Evolutionary conservation across 2,797 vertebrate species (phyloP).

Genomic region (Gallinago solitaria): DNA sequence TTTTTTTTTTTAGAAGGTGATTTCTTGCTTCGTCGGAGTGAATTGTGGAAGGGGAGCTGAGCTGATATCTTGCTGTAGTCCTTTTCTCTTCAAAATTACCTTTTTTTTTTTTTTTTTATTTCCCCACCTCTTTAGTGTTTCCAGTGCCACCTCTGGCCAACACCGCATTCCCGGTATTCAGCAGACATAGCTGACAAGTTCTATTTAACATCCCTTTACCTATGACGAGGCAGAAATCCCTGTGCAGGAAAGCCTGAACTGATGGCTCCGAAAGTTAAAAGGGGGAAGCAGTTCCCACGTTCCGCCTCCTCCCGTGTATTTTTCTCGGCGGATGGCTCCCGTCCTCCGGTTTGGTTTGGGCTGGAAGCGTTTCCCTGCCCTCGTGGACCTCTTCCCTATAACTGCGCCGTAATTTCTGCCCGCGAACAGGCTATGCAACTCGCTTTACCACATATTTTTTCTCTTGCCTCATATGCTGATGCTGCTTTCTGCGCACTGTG

Average conservation of each 20-base stretch:
- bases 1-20: no score
- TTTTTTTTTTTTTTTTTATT: no score
- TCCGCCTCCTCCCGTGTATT: background rate
- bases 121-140: background rate
- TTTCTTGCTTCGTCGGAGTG: background rate
- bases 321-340: fast-evolving
- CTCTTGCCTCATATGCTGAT: slow-evolving; percentile 68
- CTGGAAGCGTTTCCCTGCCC: background rate
- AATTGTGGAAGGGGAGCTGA: background rate
- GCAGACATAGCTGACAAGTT: background rate
- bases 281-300: background rate
- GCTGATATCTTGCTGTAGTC: background rate
- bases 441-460: slow-evolving; percentile 65
- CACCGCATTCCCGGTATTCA: background rate
- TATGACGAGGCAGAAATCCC: slow-evolving; percentile 41
- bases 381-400: slow-evolving; percentile 17
- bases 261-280: background rate
- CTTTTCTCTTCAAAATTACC: background rate
- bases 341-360: background rate
- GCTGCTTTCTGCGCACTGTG: slow-evolving; percentile 46
- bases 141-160: background rate
- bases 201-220: background rate
- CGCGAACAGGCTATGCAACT: slow-evolving; percentile 26
- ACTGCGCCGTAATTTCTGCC: slow-evolving; percentile 26
- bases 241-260: fast-evolving